Evolutionary conservation across 2,888 invertebrate genomes (phyloP).

Genomic region (Ophioninae sp.): DNA sequence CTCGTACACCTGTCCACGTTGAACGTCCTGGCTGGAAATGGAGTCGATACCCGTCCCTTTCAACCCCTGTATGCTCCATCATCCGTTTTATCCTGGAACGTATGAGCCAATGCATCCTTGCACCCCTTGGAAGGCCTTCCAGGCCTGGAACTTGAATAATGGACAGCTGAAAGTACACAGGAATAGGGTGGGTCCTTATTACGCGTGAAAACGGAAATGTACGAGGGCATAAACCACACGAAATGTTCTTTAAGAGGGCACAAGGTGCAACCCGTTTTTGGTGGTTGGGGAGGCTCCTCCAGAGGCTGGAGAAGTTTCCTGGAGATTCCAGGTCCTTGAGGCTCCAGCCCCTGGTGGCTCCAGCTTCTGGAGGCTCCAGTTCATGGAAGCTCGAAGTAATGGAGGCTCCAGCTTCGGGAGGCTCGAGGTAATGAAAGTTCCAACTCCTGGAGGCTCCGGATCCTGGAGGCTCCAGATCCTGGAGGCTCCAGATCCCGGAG

Average conservation of each 20-base stretch:
- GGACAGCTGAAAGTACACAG: not conserved
- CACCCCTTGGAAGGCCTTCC: not conserved
- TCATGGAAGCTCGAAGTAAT: no score
- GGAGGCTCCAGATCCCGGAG: no score
- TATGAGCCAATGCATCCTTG: conserved; percentile 33
- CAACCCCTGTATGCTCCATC: conserved; percentile 47
- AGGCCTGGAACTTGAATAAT: not conserved
- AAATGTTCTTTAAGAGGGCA: conserved; percentile 65
- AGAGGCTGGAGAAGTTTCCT: not conserved
- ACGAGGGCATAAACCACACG: conserved; percentile 64
- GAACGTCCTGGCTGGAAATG: conserved; percentile 31
- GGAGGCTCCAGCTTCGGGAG: no score
- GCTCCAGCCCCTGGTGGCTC: no score
- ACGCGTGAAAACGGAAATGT: conserved; percentile 67
- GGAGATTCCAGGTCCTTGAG: not conserved
- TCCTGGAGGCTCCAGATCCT: no score
- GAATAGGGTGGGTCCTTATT: conserved; percentile 65
- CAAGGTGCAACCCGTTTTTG: conserved; percentile 41
- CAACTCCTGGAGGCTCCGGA: no score
- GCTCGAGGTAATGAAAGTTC: no score
- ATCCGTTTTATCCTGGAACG: conserved; percentile 59
- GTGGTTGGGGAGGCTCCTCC: conserved; percentile 15
- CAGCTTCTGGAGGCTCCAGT: no score
- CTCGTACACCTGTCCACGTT: conserved; percentile 55
- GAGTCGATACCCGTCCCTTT: conserved; percentile 37